Conservation (phyloP, 1,140 invertebrate genomes). For the Drosophila azteca region DNA sequence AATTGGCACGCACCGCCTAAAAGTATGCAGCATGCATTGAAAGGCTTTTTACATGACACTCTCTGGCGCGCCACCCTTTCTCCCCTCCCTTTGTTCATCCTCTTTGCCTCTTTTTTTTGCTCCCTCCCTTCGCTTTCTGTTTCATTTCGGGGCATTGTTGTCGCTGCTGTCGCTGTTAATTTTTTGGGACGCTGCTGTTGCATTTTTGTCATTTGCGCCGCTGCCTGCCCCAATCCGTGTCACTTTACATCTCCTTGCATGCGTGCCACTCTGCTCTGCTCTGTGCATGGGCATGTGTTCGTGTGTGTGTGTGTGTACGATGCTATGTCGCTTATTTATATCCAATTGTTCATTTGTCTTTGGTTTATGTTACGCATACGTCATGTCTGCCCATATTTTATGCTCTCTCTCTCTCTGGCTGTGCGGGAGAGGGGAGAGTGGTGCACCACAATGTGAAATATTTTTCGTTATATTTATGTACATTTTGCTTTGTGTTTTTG, state of each 20-base stretch:
- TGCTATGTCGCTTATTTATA: conserved; percentile 74
- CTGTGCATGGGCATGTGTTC: conserved; percentile 6
- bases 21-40: conserved; percentile 78
- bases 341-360: conserved; percentile 82
- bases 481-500: conserved; percentile 52
- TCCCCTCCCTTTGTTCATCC: background rate
- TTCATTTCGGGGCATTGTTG: conserved; percentile 55
- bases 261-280: conserved; percentile 34
- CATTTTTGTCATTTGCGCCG: conserved; percentile 58
- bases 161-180: conserved; percentile 71
- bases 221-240: conserved; percentile 40
- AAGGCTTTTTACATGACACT: conserved; percentile 75
- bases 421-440: conserved; percentile 18
- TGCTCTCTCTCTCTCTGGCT: conserved; percentile 31
- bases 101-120: conserved; percentile 1
- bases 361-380: conserved; percentile 82
- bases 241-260: conserved; percentile 43
- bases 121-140: conserved; percentile 38
- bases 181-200: conserved; percentile 70
- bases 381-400: conserved; percentile 80
- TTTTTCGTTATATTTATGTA: conserved; percentile 74
- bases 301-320: conserved; percentile 31
- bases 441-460: conserved; percentile 72
- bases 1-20: conserved; percentile 61
- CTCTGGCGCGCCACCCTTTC: conserved; percentile 10